A percentile compares a stretch with the other conserved stretches of the same genome.
Evolutionary conservation across 2,888 invertebrate species (phyloP).

Genomic region (Phasia obesa): DNA sequence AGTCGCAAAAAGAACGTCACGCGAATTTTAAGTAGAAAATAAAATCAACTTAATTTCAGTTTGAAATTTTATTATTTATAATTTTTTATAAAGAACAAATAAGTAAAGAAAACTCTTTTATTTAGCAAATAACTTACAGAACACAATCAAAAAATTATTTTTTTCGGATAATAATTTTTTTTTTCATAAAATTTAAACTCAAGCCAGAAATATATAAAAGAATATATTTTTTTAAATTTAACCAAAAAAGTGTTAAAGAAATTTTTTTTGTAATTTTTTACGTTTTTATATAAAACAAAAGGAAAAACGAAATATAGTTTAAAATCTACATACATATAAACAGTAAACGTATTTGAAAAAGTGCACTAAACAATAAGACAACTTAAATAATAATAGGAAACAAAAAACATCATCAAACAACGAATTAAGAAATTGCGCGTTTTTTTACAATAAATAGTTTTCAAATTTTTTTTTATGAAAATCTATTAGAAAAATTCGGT

Average conservation of each 20-base stretch:
- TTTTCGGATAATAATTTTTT: neutral
- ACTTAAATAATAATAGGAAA: neutral
- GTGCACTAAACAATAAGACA: constrained; percentile 65
- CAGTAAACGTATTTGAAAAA: constrained; percentile 17
- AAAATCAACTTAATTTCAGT: constrained; percentile 60
- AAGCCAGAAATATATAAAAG: neutral
- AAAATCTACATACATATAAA: too few relatives aligned
- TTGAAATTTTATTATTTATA: constrained; percentile 61
- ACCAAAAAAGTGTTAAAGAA: constrained; percentile 49
- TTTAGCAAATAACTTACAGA: constrained; percentile 1
- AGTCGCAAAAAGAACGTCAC: constrained; percentile 81
- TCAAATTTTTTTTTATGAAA: constrained; percentile 7
- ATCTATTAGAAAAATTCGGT: neutral
- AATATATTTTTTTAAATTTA: neutral
- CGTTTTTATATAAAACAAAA: constrained; percentile 54
- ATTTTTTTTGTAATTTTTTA: constrained; percentile 55
- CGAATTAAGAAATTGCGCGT: constrained; percentile 68
- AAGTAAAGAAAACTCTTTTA: constrained; percentile 12
- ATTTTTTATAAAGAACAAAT: constrained; percentile 39
- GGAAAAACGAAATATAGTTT: neutral
- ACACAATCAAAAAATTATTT: constrained; percentile 35
- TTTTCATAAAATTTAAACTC: constrained; percentile 15
- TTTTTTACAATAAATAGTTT: constrained; percentile 41
- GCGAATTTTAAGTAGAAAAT: constrained; percentile 74
- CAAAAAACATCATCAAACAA: constrained; percentile 45